Evolutionary conservation across 2,888 invertebrate species (phyloP), one percentile per base, ranked within the genome.

Genomic region (Drosophila paucipuncta): DNA sequence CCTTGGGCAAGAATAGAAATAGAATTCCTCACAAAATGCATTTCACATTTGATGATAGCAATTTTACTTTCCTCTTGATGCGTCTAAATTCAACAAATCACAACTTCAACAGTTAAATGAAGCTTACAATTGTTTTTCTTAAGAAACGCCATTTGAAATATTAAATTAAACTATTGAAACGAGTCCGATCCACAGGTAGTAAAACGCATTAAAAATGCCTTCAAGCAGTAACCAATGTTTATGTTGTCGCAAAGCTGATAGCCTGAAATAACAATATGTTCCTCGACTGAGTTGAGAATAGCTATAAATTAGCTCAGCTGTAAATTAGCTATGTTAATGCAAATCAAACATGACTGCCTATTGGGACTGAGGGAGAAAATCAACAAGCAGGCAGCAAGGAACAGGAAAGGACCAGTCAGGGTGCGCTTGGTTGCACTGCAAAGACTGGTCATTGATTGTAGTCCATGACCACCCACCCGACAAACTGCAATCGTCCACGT

Each of bases 301-400:
- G 74, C 89, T 89, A 89, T 74, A 82, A 84, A 89, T 89, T 73
- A 61, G 53, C 47, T 41, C 61, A 68, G 64, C 73, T 73, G 83
- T 68, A 74, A 59, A 71, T 75, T 69, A 63, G 53, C 57, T 53
- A 53, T 52, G 49, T 65, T 64, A 67, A 74, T 62, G 63, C 55
- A 63, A 74, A 57, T 66, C 54, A 65, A 70, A 72, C 74, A 53
- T 35, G 66, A 55, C 49, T 54, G 55, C 55, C 54, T 11, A 30
- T 60, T 35, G 9, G 11, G n/a, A 35, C 9, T 30, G 31, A 50
- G 54, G 35, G 47, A 59, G 47, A 67, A 82, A 78, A 57, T 59
- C 79, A 82, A 71, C 75, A 82, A 53, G 39, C 52, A 28, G 58
- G 28, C 57, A 54, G 50, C 62, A 37, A 54, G 53, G 57, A 58